These are phyloP conservation scores for Mechanitis mazaeus DNA, from an alignment of 2,888 invertebrate species.

Conservation along the genomic window DNA sequence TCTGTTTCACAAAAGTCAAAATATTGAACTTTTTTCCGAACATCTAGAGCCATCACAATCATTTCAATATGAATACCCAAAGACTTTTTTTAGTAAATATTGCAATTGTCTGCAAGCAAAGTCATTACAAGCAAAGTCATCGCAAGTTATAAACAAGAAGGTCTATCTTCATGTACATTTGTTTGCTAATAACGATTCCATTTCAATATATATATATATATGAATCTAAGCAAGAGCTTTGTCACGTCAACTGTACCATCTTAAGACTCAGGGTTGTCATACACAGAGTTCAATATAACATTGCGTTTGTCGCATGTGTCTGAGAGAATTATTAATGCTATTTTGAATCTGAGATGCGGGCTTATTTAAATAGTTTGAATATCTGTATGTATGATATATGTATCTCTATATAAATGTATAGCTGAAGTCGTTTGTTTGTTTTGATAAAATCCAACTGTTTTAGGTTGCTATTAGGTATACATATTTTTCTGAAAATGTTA, in stretches of 20 bases:
- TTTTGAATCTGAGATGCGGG: constrained; percentile 49
- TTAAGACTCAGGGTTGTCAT: constrained; percentile 70
- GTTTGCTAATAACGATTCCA: constrained; percentile 5
- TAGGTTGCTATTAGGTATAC: not conserved
- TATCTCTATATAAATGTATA: not conserved
- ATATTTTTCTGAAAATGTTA: not conserved
- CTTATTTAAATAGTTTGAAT: constrained; percentile 56
- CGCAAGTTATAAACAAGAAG: too few relatives aligned
- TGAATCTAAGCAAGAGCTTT: constrained; percentile 23
- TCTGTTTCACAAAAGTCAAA: too few relatives aligned
- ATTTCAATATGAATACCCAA: too few relatives aligned
- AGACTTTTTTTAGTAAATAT: too few relatives aligned
- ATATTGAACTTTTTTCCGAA: too few relatives aligned
- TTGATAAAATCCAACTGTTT: not conserved
- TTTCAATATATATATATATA: not conserved
- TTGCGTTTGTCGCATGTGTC: constrained; percentile 71
- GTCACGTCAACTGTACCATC: constrained; percentile 42
- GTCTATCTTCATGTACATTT: not conserved
- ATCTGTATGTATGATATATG: constrained; percentile 25
- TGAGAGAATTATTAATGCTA: constrained; percentile 71
- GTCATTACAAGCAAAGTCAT: too few relatives aligned
- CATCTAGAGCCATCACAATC: too few relatives aligned
- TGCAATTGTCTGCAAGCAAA: too few relatives aligned
- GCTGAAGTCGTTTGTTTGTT: not conserved
- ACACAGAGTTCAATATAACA: constrained; percentile 65